Base-by-base conservation (phyloP, 1,140 invertebrate genomes). In the Diabrotica undecimpunctata region DNA sequence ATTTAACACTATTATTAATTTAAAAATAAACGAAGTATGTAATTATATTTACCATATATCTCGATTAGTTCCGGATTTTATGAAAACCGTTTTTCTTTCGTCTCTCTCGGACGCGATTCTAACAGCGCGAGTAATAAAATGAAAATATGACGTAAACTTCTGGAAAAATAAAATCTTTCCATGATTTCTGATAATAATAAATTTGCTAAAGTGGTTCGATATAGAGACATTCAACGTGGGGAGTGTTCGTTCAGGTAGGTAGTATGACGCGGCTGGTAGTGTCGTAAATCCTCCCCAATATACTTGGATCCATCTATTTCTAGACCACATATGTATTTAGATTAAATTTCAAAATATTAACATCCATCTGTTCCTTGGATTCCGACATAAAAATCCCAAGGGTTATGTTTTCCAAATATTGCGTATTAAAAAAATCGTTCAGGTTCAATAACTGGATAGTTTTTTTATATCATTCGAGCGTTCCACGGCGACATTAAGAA, bases 181-280 rank as follows among this genome's bases (percentile, higher is more conserved):
- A 54, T 54, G 53, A 54, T 54, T 54, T 35, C 53, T 54, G 53
- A 54, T 54, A 54, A 54, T 54, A 54, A 54, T 54, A 54, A 54
- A 54, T 54, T 54, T 54, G 53, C 25, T 54, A 12, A 35, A 54
- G 53, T 54, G 53, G 12, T 13, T 35, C 53, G 12, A 54, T 54
- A 54, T 54, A 54, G 12, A 54, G 53, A 54, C 53, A 54, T 54
- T 54, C 53, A 54, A 8, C 53, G 25, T 54, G 53, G 53, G 25
- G 53, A 54, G 25, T 35, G 7, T 35, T 54, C 53, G 53, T 54
- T 54, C 53, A 54, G 53, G 53, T 54, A 54, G 53, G 53, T 54
- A 8, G 9, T 11, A 35, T 12, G 53, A 8, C 9, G 46, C 10
- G 53, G 53, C 53, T 54, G 53, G 7, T 35, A n/a, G 7, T 54